A percentile compares a stretch with the other conserved stretches of the same genome.
Evolutionary conservation across 2,797 vertebrate species (phyloP).

Genomic region (Acrossocheilus wenchowensis): DNA sequence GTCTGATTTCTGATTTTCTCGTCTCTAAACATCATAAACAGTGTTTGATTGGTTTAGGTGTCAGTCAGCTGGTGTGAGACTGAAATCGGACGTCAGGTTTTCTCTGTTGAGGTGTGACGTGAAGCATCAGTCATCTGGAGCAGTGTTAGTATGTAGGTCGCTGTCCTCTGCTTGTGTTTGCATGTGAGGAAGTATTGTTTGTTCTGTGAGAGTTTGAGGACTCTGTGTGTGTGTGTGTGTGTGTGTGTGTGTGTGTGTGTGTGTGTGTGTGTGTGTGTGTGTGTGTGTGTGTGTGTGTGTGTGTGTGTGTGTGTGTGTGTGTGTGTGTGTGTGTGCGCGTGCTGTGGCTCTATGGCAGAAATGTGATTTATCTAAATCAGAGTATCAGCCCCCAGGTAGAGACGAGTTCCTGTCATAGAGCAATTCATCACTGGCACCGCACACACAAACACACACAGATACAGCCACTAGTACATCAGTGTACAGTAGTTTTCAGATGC

Average conservation of each 20-base stretch:
- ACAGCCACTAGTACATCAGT: neutral
- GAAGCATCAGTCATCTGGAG: neutral
- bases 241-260: constrained; percentile 15
- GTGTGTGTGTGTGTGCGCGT: constrained; percentile 2
- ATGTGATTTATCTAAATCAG: constrained; percentile 73
- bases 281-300: constrained; percentile 18
- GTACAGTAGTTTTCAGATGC: neutral
- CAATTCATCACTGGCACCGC: constrained; percentile 69
- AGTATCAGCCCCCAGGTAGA: constrained; percentile 64
- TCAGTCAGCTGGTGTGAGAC: neutral
- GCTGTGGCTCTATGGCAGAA: constrained; percentile 38
- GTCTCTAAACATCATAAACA: neutral
- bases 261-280: neutral
- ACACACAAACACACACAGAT: constrained; percentile 12
- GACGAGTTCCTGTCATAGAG: constrained; percentile 65
- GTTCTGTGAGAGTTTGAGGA: constrained; percentile 19
- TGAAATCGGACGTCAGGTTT: neutral
- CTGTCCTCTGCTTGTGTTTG: constrained; percentile 2
- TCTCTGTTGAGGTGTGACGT: neutral
- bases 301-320: constrained; percentile 6
- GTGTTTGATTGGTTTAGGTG: neutral
- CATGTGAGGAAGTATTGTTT: constrained; percentile 27
- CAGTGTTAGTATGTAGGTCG: constrained; percentile 13
- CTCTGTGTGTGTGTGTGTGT: constrained; percentile 1
- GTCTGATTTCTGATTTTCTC: neutral